These are phyloP conservation scores for Mormyrus proboscirostris DNA, from an alignment of 2,797 vertebrate genomes.

Conservation along the genomic window DNA sequence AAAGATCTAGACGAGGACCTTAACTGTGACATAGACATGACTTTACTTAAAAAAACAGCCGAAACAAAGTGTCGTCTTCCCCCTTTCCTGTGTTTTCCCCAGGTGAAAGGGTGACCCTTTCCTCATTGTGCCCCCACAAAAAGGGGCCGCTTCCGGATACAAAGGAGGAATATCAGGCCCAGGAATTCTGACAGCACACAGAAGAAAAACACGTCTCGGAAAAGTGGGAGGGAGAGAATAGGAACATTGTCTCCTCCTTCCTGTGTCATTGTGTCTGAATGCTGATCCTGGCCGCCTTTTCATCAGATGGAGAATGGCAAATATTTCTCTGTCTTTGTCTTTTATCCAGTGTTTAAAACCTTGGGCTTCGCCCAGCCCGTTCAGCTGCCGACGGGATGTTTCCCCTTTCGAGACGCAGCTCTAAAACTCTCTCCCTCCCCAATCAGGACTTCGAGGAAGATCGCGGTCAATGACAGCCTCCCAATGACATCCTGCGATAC, in stretches of 20 bases:
- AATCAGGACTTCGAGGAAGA: neutral
- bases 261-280: constrained; percentile 63
- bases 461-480: neutral
- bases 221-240: constrained; percentile 59
- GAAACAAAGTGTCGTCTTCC: constrained; percentile 31
- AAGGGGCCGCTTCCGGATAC: constrained; percentile 54
- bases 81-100: constrained; percentile 47
- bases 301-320: constrained; percentile 33
- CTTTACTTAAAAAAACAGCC: constrained; percentile 34
- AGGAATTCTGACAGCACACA: constrained; percentile 64
- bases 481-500: neutral
- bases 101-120: constrained; percentile 64
- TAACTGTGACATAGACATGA: constrained; percentile 59
- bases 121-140: constrained; percentile 53
- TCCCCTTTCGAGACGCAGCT: neutral
- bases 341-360: constrained; percentile 4
- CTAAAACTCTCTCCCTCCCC: neutral
- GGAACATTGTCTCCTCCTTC: constrained; percentile 64
- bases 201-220: constrained; percentile 57
- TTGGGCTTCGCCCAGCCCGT: neutral
- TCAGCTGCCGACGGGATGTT: neutral
- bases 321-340: constrained; percentile 21
- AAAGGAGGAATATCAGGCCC: constrained; percentile 65
- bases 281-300: constrained; percentile 53
- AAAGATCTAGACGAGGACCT: constrained; percentile 46